Conservation (phyloP, 2,113 vertebrate species). For the Rhabdomys dilectus region DNA sequence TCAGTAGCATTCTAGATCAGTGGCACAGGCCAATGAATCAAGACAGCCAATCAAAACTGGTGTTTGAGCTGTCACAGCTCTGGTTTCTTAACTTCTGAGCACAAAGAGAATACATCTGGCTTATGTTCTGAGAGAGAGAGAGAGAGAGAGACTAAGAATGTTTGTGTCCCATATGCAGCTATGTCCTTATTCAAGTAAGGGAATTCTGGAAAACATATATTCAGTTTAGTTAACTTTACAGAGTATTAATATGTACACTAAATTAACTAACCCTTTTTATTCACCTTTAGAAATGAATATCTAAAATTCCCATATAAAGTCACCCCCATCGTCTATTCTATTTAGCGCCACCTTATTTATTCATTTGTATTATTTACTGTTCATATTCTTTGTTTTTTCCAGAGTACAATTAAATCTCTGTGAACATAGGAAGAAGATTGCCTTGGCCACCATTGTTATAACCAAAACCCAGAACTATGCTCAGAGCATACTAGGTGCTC, state of each 20-base stretch:
- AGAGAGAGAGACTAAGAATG: too few species aligned
- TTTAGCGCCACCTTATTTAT: not conserved
- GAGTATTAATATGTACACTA: not conserved
- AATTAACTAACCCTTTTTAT: not conserved
- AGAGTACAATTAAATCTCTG: not conserved
- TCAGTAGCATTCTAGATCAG: not conserved
- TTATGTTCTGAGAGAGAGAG: not conserved
- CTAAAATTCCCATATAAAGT: not conserved
- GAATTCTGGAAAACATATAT: constrained; percentile 8
- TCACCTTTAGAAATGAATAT: not conserved
- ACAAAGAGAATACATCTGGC: not conserved
- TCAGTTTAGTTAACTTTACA: not conserved
- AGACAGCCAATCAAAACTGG: not conserved
- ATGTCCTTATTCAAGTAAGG: not conserved
- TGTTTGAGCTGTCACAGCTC: not conserved
- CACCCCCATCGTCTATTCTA: not conserved
- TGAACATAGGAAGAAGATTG: not conserved
- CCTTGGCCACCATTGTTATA: not conserved
- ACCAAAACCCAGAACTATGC: not conserved
- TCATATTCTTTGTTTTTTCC: not conserved
- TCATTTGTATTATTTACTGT: not conserved
- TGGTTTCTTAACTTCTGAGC: not conserved
- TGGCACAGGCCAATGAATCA: not conserved
- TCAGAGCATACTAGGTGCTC: not conserved
- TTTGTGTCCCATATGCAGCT: not conserved